Evolutionary conservation across 1,140 invertebrate genomes (phyloP).

Genomic region (Heliconius nattereri): DNA sequence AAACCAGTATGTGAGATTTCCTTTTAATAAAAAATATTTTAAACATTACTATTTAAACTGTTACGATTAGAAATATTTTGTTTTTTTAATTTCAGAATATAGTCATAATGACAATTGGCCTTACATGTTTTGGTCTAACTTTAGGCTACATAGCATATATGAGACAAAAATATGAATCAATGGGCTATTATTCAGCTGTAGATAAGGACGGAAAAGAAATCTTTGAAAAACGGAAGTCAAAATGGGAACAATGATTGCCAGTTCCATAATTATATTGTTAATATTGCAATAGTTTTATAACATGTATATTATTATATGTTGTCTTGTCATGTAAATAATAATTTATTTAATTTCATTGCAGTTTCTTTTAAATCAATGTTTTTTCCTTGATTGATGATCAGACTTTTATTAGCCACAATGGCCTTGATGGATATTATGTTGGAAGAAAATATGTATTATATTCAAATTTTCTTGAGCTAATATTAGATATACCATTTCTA

Average conservation of each 20-base stretch:
- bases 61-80: not conserved
- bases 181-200: constrained; percentile 90
- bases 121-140: constrained; percentile 85
- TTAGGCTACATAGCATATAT: constrained; percentile 91
- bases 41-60: constrained; percentile 16
- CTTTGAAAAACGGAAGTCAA: constrained; percentile 89
- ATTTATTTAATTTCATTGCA: not conserved
- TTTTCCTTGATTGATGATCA: not conserved
- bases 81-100: constrained; percentile 87
- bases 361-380: not conserved
- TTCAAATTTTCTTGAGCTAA: too few species aligned
- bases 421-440: too few species aligned
- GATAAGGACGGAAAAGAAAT: constrained; percentile 87
- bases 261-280: not conserved
- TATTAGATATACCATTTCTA: too few species aligned
- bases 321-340: not conserved
- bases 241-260: constrained; percentile 84
- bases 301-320: constrained; percentile 21
- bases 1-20: constrained; percentile 85
- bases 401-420: too few species aligned
- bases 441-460: too few species aligned
- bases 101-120: constrained; percentile 88
- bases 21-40: not conserved
- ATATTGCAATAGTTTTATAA: constrained; percentile 11
- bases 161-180: constrained; percentile 87